Evolutionary conservation across 2,797 vertebrate genomes (phyloP).

Genomic region (Eleutherodactylus coqui): DNA sequence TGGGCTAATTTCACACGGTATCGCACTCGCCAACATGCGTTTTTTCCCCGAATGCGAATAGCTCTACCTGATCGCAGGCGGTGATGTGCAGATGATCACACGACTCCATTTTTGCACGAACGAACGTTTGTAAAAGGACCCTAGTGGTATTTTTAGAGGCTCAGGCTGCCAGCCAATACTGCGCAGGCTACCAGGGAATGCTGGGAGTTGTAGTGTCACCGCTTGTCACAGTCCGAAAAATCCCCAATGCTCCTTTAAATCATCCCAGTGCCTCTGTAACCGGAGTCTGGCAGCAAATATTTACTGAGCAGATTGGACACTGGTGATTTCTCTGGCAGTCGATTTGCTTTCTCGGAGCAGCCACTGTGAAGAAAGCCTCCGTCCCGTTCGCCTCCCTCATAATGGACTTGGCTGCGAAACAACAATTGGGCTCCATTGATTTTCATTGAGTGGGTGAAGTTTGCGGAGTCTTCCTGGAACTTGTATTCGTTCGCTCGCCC

Average conservation of each 20-base stretch:
- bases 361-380: constrained; percentile 27
- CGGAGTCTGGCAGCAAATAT: background rate
- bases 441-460: constrained; percentile 29
- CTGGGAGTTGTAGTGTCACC: no score
- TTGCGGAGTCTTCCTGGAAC: background rate
- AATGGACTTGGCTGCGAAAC: constrained; percentile 25
- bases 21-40: no score
- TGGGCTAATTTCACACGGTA: no score
- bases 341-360: background rate
- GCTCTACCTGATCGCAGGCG: no score
- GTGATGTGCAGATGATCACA: no score
- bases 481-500: background rate
- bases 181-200: no score
- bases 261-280: background rate
- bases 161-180: no score
- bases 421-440: background rate
- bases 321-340: constrained; percentile 10
- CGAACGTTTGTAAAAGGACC: no score
- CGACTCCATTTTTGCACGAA: no score
- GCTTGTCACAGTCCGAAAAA: no score
- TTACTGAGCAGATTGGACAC: constrained; percentile 8
- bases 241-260: background rate
- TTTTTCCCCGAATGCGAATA: no score
- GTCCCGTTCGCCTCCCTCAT: background rate
- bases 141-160: no score